Base-by-base conservation (phyloP, 2,113 vertebrate species). In the Ciconia boyciana region DNA sequence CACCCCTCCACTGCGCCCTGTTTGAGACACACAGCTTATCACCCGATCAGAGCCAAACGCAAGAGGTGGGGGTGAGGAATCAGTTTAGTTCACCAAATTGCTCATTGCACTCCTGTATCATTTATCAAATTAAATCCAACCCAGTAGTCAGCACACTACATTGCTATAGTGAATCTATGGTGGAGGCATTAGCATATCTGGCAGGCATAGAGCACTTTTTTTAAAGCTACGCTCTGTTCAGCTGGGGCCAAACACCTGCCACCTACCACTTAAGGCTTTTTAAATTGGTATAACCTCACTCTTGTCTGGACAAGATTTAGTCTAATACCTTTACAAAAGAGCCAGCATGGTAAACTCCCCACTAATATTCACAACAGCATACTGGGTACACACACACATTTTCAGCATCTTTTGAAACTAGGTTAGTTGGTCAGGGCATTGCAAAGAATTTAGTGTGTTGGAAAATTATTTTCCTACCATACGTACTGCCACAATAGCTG, bases 1-100 rank as follows among this genome's bases (percentile, higher is more conserved):
- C 34, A 5, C 28, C 1, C 3, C 34, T 12, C 2, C 5, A 3
- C 19, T n/a, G 31, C 7, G 6, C 9, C 54, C 29, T 4, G 7
- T 5, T 5, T 2, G 2, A 25, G 21, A 11, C 32, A 6, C 4
- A 21, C 15, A 54, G 12, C 43, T 69, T 14, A 55, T 24, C 12
- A 71, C 9, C 32, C 4, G 7, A 58, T 41, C n/a, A 46, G 66
- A 92, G 66, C 13, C 51, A 49, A 46, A 8, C 69, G 43, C 19
- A 16, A 41, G 31, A 9, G 43, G 26, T 10, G 14, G 12, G 11
- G 5, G 16, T 5, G 12, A 10, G 18, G 7, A 39, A 44, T 49
- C 7, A 43, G 5, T 74, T 51, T 7, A 48, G 28, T n/a, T 69
- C 31, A 76, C 49, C 29, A 20, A 34, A 65, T 5, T 16, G 18